Evolutionary conservation across 92 coral and sea anemone genomes (phyloP).

Genomic region (Phenganax stokvisi): DNA sequence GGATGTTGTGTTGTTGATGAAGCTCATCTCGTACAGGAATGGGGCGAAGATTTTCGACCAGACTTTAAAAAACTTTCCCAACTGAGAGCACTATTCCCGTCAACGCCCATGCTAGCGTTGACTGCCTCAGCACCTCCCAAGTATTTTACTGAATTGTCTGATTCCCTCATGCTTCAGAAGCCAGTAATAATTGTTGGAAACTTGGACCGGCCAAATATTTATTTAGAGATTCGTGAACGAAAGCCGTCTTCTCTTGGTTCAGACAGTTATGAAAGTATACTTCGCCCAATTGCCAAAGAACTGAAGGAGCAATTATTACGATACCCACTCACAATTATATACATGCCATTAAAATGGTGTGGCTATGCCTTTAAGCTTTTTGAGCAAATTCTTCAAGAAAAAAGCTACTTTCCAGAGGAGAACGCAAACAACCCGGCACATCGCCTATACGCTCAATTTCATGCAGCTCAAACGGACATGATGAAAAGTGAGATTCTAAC

Average conservation of each 20-base stretch:
- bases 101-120: conserved; percentile 40
- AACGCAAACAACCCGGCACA: conserved; percentile 36
- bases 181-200: conserved; percentile 38
- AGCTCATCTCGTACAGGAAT: conserved; percentile 24
- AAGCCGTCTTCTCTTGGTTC: conserved; percentile 38
- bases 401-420: conserved; percentile 40
- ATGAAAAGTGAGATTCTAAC: conserved; percentile 49
- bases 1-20: conserved; percentile 13
- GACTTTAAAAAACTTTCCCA: conserved; percentile 40
- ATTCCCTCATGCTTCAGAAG: conserved; percentile 15
- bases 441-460: conserved; percentile 49
- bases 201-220: conserved; percentile 44
- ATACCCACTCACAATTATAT: conserved; percentile 49
- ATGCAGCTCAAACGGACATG: conserved; percentile 50
- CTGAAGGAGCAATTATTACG: conserved; percentile 24
- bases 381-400: conserved; percentile 30
- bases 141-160: background rate
- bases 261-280: conserved; percentile 39
- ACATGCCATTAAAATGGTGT: conserved; percentile 52
- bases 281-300: conserved; percentile 40
- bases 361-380: conserved; percentile 51
- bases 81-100: conserved; percentile 34
- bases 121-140: conserved; percentile 47
- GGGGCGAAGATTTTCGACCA: conserved; percentile 45
- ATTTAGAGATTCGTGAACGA: conserved; percentile 34